Evolutionary conservation across 2,113 vertebrate genomes (phyloP), one percentile per base, ranked within the genome.

Genomic region (Xiphias gladius): DNA sequence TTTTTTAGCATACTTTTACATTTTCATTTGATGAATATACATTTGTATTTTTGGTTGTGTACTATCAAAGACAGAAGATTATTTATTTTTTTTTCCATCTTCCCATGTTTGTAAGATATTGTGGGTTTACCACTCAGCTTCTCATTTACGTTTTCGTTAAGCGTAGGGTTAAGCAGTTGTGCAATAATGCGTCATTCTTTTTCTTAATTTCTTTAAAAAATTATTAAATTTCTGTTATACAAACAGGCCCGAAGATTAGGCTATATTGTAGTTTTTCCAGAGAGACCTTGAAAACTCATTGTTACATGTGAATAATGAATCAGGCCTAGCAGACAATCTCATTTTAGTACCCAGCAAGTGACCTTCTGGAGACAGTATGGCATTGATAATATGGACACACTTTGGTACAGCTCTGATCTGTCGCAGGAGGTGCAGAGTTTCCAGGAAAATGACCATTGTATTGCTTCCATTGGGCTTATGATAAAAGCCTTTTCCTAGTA

Each of bases 401-500:
- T 82, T 77, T 26, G 46, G 58, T 48, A 26, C 46, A 80, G 12
- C 20, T 73, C 55, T 28, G 16, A 52, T 61, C n/a, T 10, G 43
- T 14, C 2, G 4, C 41, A 39, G 30, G 32, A 65, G 30, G 16
- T 17, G 50, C 19, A n/a, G 61, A 19, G 37, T 30, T 67, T 87
- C 68, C 73, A 70, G 37, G 80, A 79, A 87, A 59, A 58, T 13
- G 26, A 32, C 11, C 16, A 43, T 59, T 73, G 73, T 11, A 43
- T 83, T 62, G 50, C 70, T 46, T 43, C 48, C 55, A 11, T 84
- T 62, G 71, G 43, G 7, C 79, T 54, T 32, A 17, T 67, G 16
- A 59, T 39, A 73, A 87, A 89, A 83, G 26, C 78, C 24, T 67
- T 65, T 86, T 85, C 80, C 78, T n/a, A 8, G 63, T 80, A 86